A percentile compares a stretch with the other conserved stretches of the same genome.
Evolutionary conservation across 2,113 vertebrate genomes (phyloP).

Genomic region (Irena cyanogastra): DNA sequence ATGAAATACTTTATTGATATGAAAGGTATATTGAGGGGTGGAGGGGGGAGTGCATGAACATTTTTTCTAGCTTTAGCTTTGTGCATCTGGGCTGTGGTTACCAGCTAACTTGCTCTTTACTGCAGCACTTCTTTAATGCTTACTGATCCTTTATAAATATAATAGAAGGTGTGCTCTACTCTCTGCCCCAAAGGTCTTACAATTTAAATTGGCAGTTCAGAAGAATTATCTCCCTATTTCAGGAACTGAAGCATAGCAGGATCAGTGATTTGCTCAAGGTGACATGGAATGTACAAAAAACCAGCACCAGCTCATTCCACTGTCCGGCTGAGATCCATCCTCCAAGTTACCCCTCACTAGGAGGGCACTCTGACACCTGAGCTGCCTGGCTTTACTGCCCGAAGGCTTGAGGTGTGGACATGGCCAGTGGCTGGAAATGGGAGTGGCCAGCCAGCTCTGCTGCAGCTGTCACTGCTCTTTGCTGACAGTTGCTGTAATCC

Average conservation of each 20-base stretch:
- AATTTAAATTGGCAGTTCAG: constrained; percentile 60
- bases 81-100: not conserved
- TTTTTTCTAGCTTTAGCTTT: not conserved
- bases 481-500: constrained; percentile 83
- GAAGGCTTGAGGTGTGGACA: not conserved
- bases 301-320: constrained; percentile 54
- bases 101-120: not conserved
- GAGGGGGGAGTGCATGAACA: not conserved
- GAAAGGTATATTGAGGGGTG: not conserved
- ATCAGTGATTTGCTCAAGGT: constrained; percentile 56
- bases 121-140: not conserved
- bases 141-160: constrained; percentile 37
- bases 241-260: constrained; percentile 49
- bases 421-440: not conserved
- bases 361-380: not conserved
- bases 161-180: not conserved
- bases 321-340: not conserved
- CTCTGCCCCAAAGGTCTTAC: constrained; percentile 56
- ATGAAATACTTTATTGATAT: not conserved
- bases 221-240: constrained; percentile 73
- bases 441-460: not conserved
- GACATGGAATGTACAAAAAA: constrained; percentile 64
- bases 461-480: constrained; percentile 70
- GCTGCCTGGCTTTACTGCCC: not conserved
- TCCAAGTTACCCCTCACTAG: not conserved